Percentiles rank a stretch among this genome's conserved stretches.
Evolutionary conservation across 2,797 vertebrate genomes (phyloP).

Genomic region (Arrhamphus sclerolepis): DNA sequence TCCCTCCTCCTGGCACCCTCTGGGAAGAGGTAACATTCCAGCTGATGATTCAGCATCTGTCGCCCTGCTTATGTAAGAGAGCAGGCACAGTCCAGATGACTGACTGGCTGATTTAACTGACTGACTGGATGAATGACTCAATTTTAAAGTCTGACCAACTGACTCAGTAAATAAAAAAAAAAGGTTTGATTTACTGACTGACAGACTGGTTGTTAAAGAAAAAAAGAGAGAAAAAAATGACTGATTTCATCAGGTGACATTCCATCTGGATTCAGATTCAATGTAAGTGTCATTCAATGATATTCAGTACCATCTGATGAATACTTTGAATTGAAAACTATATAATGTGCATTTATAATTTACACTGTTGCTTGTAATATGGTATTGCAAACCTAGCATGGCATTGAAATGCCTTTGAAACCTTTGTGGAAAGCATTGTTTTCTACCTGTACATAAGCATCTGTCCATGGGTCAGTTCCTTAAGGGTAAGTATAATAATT

Average conservation of each 20-base stretch:
- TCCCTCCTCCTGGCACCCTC: conserved; percentile 71
- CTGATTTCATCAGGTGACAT: conserved; percentile 4
- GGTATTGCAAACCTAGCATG: too few relatives aligned
- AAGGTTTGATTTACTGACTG: conserved; percentile 42
- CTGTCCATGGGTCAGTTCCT: too few relatives aligned
- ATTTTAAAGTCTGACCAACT: conserved; percentile 55
- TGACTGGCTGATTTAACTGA: conserved; percentile 54
- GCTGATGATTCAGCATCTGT: conserved; percentile 84
- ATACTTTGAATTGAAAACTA: background rate
- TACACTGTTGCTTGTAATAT: background rate
- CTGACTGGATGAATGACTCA: conserved; percentile 50
- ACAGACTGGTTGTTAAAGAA: conserved; percentile 9
- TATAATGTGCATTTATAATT: background rate
- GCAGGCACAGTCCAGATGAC: conserved; percentile 56
- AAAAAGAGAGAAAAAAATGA: background rate
- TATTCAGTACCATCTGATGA: background rate
- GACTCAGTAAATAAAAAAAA: conserved; percentile 41
- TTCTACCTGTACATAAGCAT: background rate
- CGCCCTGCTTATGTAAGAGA: conserved; percentile 75
- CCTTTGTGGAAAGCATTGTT: background rate
- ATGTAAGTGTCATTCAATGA: background rate
- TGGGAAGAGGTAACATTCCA: conserved; percentile 73
- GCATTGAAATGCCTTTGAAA: background rate
- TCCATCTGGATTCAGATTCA: background rate
- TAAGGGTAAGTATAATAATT: too few relatives aligned